Evolutionary conservation across 1,140 invertebrate genomes (phyloP), one percentile per base, ranked within the genome.

Genomic region (Drosophila elegans): DNA sequence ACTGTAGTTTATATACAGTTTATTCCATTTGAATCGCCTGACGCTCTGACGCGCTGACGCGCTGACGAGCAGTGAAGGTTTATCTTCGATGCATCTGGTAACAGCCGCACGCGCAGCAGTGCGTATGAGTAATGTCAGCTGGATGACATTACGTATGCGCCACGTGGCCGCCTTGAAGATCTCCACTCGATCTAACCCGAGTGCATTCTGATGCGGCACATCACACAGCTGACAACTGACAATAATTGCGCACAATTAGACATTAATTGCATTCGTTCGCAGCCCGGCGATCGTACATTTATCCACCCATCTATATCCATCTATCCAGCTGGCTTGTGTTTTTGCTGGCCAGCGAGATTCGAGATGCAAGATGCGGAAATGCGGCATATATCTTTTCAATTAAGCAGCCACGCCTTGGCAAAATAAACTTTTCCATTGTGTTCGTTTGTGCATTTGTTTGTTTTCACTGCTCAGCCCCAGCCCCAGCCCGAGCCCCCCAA

Each of bases 201-300:
- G 36, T 52, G 73, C 45, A 61, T 44, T 51, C 44, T 54, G 41
- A 66, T 66, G 66, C 66, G 66, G 62, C 66, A 71, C 64, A 71
- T 71, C 67, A 71, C 49, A 69, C 52, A 46, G 49, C 74, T 68
- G 66, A 55, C 75, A 78, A 66, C 74, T 63, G 66, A 61, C 80
- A 74, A 78, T 88, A 89, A 89, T 89, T 89, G 84, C 84, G 54
- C 80, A 89, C 84, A 89, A 89, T 89, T 89, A 89, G 69, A 84
- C 73, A 84, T 89, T 89, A 89, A 89, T 89, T 89, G 84, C 84
- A 89, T 88, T 78, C 84, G 82, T 74, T 89, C 76, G 71, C 74
- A 53, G 12, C 46, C n/a, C 62, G 72, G 83, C 66, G 72, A 88
- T 88, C 83, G 86, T 49, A 62, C 63, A 21, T 54, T 57, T 1